Evolutionary conservation across 2,888 invertebrate species (phyloP).

Genomic region (Hecatera dysodea): DNA sequence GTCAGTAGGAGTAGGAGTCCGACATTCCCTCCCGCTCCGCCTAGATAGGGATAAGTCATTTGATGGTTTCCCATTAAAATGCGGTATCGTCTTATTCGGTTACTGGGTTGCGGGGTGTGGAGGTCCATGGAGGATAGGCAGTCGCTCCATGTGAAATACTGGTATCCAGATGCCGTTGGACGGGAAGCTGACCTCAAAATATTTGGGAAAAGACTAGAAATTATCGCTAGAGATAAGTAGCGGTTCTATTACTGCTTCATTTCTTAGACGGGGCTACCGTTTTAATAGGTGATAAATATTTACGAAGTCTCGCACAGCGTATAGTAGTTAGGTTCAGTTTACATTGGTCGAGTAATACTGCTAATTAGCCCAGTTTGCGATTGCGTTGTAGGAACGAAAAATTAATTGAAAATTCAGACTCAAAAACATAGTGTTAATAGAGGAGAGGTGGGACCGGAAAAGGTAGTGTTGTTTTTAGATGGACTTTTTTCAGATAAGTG

Average conservation of each 20-base stretch:
- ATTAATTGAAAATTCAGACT: not conserved
- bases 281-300: constrained; percentile 56
- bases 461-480: not conserved
- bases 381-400: constrained; percentile 5
- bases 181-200: not conserved
- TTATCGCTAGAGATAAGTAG: constrained; percentile 20
- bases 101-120: no score
- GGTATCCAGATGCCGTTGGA: not conserved
- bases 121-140: no score
- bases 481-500: not conserved
- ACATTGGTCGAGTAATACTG: constrained; percentile 31
- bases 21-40: no score
- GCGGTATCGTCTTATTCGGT: no score
- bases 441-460: not conserved
- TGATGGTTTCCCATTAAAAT: no score
- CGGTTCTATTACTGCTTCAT: constrained; percentile 5
- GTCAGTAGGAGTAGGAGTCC: no score
- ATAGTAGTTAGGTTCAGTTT: constrained; percentile 35
- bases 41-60: no score
- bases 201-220: not conserved
- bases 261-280: constrained; percentile 35
- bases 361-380: constrained; percentile 40
- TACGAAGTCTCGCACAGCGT: constrained; percentile 40
- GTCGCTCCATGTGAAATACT: not conserved
- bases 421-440: not conserved